Conservation (phyloP, 2,113 vertebrate species). For the Ammodytes dubius region DNA sequence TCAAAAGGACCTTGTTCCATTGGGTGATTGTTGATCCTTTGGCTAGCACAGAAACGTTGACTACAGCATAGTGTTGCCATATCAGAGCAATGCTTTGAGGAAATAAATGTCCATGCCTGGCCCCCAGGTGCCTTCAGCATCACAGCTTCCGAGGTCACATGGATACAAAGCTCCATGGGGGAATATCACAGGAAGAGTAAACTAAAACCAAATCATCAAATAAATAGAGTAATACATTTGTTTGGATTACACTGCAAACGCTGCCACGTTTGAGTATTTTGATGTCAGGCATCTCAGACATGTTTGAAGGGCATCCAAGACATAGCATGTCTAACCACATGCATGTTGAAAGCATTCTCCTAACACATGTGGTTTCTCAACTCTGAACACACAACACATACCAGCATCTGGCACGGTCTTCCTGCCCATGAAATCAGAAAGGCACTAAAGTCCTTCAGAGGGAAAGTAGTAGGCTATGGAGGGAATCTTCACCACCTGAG, state of each 20-base stretch:
- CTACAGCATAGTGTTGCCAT: constrained; percentile 14
- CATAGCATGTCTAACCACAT: constrained; percentile 20
- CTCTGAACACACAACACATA: constrained; percentile 20
- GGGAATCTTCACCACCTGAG: constrained; percentile 33
- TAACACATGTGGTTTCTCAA: constrained; percentile 41
- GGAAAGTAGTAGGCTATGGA: background rate
- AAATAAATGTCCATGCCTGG: constrained; percentile 13
- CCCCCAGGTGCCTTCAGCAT: background rate
- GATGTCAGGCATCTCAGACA: background rate
- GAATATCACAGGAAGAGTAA: background rate
- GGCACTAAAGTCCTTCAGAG: background rate
- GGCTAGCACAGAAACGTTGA: constrained; percentile 7
- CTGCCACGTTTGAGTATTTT: too few species aligned
- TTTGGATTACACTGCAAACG: too few species aligned
- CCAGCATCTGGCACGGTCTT: constrained; percentile 20
- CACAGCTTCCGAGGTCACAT: background rate
- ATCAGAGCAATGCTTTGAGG: constrained; percentile 31
- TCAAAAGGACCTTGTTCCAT: constrained; percentile 51
- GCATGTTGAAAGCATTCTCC: constrained; percentile 41
- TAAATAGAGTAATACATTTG: too few species aligned
- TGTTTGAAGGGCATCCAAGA: constrained; percentile 38
- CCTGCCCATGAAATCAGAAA: constrained; percentile 4
- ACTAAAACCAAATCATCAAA: too few species aligned
- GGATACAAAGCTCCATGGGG: background rate
- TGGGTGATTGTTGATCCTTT: constrained; percentile 37